Evolutionary conservation across 2,797 vertebrate species (phyloP).

Genomic region (Poecile montanus): DNA sequence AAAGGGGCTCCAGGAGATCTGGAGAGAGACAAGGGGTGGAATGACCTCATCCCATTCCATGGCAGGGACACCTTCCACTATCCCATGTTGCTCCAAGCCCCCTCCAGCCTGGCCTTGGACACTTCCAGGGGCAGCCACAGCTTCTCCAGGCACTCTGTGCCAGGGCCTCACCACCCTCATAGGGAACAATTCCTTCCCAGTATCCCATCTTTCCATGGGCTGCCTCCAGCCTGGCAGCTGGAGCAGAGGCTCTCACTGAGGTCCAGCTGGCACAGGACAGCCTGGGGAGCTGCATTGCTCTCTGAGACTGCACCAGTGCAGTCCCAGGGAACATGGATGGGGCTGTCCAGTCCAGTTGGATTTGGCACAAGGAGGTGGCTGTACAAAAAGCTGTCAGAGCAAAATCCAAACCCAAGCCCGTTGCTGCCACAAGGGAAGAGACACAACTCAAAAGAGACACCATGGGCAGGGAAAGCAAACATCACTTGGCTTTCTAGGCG

Average conservation of each 20-base stretch:
- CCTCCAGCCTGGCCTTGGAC: accelerated
- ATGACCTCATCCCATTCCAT: neutral
- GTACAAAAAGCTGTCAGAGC: neutral
- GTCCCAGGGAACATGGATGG: neutral
- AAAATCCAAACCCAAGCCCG: neutral
- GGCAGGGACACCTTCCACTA: neutral
- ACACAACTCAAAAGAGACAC: neutral
- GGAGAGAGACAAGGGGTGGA: neutral
- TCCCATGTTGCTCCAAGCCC: neutral
- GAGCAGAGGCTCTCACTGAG: neutral
- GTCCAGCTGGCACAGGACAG: neutral
- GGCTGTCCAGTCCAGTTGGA: neutral
- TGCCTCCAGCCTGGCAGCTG: neutral
- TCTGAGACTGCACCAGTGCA: neutral
- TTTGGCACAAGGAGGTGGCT: neutral
- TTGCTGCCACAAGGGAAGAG: neutral
- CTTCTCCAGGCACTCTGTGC: neutral
- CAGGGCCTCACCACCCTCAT: neutral
- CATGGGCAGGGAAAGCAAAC: neutral
- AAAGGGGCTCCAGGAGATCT: neutral
- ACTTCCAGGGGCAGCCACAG: neutral
- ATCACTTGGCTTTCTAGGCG: neutral
- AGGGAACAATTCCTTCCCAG: neutral
- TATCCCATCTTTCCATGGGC: neutral
- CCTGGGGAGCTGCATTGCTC: neutral